These are phyloP conservation scores for Acridotheres tristis DNA, from an alignment of 2,797 vertebrate species.

Conservation along the genomic window DNA sequence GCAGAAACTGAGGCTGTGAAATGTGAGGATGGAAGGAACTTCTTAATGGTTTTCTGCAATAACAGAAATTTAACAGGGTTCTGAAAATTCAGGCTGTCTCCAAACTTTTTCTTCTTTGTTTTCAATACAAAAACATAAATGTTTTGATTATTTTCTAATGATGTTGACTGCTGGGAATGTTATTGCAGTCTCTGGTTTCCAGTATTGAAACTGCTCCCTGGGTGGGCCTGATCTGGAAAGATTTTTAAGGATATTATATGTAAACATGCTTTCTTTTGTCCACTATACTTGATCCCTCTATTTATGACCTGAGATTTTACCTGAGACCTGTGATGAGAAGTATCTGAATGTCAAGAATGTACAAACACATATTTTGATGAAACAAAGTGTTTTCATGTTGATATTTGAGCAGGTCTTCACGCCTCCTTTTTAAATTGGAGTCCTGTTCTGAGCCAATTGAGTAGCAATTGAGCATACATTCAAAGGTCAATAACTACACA, in stretches of 20 bases:
- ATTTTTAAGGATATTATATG: not conserved
- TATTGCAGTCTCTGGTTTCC: slow-evolving; percentile 10
- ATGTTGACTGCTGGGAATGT: slow-evolving; percentile 3
- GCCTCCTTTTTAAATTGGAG: not conserved
- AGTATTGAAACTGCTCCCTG: not conserved
- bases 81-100: not conserved
- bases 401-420: not conserved
- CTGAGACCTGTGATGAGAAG: not conserved
- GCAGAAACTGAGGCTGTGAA: not conserved
- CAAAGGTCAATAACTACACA: not conserved
- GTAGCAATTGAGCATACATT: not conserved
- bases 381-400: not conserved
- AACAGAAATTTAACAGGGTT: not conserved
- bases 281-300: not conserved
- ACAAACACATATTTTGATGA: not conserved
- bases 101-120: not conserved
- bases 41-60: not conserved
- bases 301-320: not conserved
- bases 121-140: not conserved
- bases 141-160: slow-evolving; percentile 29
- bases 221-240: slow-evolving; percentile 34
- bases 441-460: not conserved
- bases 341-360: not conserved
- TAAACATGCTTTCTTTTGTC: slow-evolving; percentile 6
- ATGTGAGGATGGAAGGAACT: not conserved